These are phyloP conservation scores for Onychorhynchus coronatus DNA, from an alignment of 2,113 vertebrate species.

Conservation along the genomic window DNA sequence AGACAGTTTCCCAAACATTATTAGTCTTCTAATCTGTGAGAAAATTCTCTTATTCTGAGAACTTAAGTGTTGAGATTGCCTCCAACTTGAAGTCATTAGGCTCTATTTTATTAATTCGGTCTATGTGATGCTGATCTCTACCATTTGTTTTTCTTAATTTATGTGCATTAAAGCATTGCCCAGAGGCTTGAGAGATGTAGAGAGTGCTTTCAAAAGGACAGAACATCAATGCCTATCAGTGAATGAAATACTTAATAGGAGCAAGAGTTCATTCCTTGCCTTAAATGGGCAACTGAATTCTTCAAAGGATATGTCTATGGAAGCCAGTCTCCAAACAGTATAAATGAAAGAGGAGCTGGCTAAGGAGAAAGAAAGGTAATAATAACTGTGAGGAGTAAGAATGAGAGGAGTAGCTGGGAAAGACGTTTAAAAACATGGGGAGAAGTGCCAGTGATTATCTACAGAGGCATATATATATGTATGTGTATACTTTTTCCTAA, in stretches of 20 bases:
- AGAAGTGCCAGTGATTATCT: neutral
- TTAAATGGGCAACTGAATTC: slow-evolving; percentile 12
- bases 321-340: neutral
- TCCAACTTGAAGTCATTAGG: slow-evolving; percentile 18
- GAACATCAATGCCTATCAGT: slow-evolving; percentile 21
- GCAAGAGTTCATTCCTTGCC: slow-evolving; percentile 32
- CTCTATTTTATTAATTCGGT: slow-evolving; percentile 26
- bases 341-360: neutral
- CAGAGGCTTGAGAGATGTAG: neutral
- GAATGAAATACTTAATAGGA: slow-evolving; percentile 22
- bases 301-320: neutral
- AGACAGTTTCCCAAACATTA: neutral
- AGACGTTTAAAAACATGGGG: neutral
- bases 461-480: neutral
- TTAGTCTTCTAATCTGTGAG: neutral
- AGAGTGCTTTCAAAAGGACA: neutral
- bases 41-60: neutral
- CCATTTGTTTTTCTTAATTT: slow-evolving; percentile 60
- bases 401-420: neutral
- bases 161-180: slow-evolving; percentile 41
- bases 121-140: slow-evolving; percentile 24
- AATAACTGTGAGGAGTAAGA: neutral
- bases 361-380: neutral
- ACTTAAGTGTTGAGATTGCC: neutral
- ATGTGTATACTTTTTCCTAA: neutral